Conservation (phyloP, 2,888 invertebrate genomes). For the Griposia aprilina region DNA sequence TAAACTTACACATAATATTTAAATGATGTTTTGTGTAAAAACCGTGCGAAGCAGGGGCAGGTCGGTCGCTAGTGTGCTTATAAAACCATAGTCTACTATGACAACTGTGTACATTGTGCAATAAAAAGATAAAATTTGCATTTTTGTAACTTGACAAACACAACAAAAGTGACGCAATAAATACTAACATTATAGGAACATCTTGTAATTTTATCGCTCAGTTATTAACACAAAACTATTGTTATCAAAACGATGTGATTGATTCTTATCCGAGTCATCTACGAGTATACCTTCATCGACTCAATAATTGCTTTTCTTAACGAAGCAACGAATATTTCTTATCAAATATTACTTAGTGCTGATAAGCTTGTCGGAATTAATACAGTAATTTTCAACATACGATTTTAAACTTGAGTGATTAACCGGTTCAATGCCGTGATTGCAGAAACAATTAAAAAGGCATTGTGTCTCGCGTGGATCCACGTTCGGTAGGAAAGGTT, state of each 20-base stretch:
- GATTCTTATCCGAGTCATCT: slow-evolving; percentile 9
- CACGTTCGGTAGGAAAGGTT: too few species aligned
- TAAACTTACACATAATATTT: too few species aligned
- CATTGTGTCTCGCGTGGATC: too few species aligned
- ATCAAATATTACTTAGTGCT: slow-evolving; percentile 30
- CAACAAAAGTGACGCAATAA: neutral
- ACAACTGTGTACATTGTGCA: neutral
- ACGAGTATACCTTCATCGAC: neutral
- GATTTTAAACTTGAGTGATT: slow-evolving; percentile 8
- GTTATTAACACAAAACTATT: slow-evolving; percentile 16
- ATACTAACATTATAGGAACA: neutral
- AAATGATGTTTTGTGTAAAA: too few species aligned
- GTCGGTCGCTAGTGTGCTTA: neutral
- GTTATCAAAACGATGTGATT: neutral
- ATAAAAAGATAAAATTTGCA: neutral
- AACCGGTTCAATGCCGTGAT: neutral
- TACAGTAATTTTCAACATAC: slow-evolving; percentile 3
- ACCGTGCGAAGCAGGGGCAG: too few species aligned
- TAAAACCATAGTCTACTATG: neutral
- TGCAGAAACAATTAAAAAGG: too few species aligned
- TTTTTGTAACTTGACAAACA: slow-evolving; percentile 10
- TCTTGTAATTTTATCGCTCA: neutral
- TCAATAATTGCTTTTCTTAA: slow-evolving; percentile 19
- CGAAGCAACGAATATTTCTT: slow-evolving; percentile 6
- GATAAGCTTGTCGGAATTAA: neutral